These are phyloP conservation scores for Oryzias melastigma DNA, from an alignment of 2,113 vertebrate genomes.

Conservation along the genomic window DNA sequence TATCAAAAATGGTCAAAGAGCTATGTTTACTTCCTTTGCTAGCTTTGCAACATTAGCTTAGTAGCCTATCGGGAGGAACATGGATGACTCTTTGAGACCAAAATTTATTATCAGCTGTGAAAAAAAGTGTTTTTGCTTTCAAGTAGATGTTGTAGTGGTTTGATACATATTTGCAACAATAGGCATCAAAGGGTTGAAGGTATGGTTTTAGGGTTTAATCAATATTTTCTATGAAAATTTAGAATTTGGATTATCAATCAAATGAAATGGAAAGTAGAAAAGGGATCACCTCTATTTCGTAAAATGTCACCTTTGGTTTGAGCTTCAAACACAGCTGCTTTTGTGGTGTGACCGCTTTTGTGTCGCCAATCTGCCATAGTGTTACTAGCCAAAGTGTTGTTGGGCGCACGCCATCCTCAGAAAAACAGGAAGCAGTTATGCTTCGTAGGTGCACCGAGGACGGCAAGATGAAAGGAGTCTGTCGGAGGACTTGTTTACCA, in stretches of 20 bases:
- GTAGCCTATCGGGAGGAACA: too few relatives aligned
- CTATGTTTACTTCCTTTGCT: too few relatives aligned
- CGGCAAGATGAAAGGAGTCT: slow-evolving; percentile 38
- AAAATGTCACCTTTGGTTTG: slow-evolving; percentile 13
- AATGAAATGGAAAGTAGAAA: not conserved
- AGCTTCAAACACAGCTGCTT: slow-evolving; percentile 53
- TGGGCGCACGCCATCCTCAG: not conserved
- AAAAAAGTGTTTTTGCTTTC: too few relatives aligned
- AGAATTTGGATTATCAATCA: slow-evolving; percentile 24
- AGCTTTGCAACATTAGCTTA: too few relatives aligned
- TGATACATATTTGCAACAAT: too few relatives aligned
- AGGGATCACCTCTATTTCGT: slow-evolving; percentile 24
- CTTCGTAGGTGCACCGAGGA: not conserved
- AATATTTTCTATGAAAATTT: not conserved
- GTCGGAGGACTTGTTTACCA: slow-evolving; percentile 32
- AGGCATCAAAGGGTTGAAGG: too few relatives aligned
- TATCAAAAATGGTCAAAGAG: too few relatives aligned
- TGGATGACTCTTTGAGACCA: too few relatives aligned
- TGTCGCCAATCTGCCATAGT: slow-evolving; percentile 27
- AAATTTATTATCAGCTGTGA: too few relatives aligned
- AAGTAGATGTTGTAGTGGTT: too few relatives aligned
- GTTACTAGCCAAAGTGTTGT: slow-evolving; percentile 38
- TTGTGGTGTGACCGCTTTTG: slow-evolving; percentile 25
- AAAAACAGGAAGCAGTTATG: slow-evolving; percentile 49
- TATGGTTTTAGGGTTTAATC: too few relatives aligned